Base-by-base conservation (phyloP, 2,797 vertebrate genomes). In the Syngnathus acus region DNA sequence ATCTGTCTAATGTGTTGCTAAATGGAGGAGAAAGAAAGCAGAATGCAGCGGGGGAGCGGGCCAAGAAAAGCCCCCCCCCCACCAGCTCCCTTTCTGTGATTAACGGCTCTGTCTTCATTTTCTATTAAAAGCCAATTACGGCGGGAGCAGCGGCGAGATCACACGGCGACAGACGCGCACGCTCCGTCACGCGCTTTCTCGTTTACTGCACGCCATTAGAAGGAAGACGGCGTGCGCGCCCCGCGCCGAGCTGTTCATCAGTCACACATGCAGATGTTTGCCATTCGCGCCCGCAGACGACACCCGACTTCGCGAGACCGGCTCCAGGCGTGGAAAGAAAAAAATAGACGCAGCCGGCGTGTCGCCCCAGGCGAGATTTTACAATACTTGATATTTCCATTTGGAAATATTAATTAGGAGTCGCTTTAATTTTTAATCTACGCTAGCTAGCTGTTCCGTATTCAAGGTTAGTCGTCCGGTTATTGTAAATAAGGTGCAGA, bases 61-160 rank as follows among this genome's bases (percentile, higher is more conserved):
- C 67, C 83, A 82, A 84, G 84, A 83, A 82, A 82, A 84, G 76
- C 79, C 69, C 78, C 73, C 68, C 45, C 53, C 3, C 21, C 71
- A 79, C 85, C 68, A 83, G 67, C 78, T 72, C 84, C 77, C 86
- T 72, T 83, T 72, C 78, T 73, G 81, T 91, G 89, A 92, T 90
- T 91, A 89, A 92, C 86, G 86, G 90, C 85, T 78, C 72, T 53
- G 74, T 88, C 85, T 89, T 91, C 90, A 91, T 91, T 90, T 90
- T 90, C 90, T 88, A 91, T 92, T 91, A 91, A 92, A 91, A 90
- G 87, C 87, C 89, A 89, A 92, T 92, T 91, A 90, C 82, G 78
- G 83, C 73, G 69, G 81, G 79, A 84, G 83, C 80, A 70, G 82
- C 80, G 45, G 69, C 57, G 74, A 77, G 77, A 84, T 84, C 80